Evolutionary conservation across 2,888 invertebrate species (phyloP), one percentile per base, ranked within the genome.

Genomic region (Pogonocherus hispidulus): DNA sequence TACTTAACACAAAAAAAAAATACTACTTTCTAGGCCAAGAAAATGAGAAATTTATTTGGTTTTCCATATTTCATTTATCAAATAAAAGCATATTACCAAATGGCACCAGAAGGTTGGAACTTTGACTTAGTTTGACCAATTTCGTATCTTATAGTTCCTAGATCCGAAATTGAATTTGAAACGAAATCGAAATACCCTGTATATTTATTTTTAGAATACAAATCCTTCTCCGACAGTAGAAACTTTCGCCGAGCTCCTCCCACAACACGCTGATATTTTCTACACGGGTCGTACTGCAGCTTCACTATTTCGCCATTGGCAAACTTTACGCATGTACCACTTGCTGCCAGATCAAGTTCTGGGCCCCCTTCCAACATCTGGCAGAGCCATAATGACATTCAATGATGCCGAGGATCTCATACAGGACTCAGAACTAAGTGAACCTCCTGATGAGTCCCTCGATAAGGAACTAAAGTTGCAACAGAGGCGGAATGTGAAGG

Each of bases 341-440:
- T 87, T 99, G 32, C 86, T 99, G 63, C 94, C 95, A 0, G 97
- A 98, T 85, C 98, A 98, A 87, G 89, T 90, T 56, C 92, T 95
- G 0, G 80, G 81, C 11, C 84, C 85, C 1, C 66, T 84, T 4
- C 83, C 83, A 0, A 79, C 80, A 3, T 73, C 81, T n/a, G 80
- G 83, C 6, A 75, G 82, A 16, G 83, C 85, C 2, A 89, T 92
- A 5, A 81, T 92, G 71, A 91, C 91, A 72, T 97, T 98, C 83
- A 95, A 96, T 49, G 98, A 98, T 86, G 95, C 95, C 1, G 98
- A 98, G 85, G 97, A 97, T 70, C 88, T 92, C 74, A 89, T 97
- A 54, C 91, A 94, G 79, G 97, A 97, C 84, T 88, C 91, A 4
- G 96, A 97, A 78, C 84, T 97, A 51, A 89, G 88, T 22, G 96